Percentiles rank a stretch among this genome's conserved stretches.
Conservation (phyloP, 2,888 invertebrate genomes). For the Rotaria socialis region DNA sequence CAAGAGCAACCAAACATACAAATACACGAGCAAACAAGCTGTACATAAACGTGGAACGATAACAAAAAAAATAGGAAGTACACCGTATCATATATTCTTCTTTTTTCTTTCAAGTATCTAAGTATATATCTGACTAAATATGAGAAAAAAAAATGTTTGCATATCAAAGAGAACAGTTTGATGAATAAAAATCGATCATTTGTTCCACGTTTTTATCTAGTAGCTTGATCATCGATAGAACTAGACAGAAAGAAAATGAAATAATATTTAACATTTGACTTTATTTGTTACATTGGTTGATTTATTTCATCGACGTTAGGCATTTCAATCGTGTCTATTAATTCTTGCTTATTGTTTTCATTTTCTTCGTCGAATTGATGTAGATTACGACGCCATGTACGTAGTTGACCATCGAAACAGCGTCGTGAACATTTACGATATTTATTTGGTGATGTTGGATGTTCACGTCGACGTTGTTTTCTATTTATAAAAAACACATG, state of each 20-base stretch:
- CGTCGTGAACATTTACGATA: slow-evolving; percentile 45
- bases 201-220: neutral
- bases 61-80: neutral
- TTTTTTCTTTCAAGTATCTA: too few species aligned
- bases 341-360: slow-evolving; percentile 37
- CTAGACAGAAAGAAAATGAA: too few species aligned
- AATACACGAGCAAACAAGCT: neutral
- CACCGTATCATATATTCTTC: neutral
- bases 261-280: neutral
- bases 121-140: neutral
- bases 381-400: slow-evolving; percentile 42
- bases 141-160: neutral
- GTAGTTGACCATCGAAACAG: slow-evolving; percentile 43
- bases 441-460: slow-evolving; percentile 45
- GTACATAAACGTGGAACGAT: neutral
- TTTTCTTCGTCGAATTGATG: slow-evolving; percentile 41
- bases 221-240: neutral
- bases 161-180: neutral
- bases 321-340: neutral
- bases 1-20: neutral
- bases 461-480: slow-evolving; percentile 36
- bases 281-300: neutral
- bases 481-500: neutral
- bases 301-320: neutral
- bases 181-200: neutral